These are phyloP conservation scores for Gisinianus flammeolus DNA, from an alignment of 2,888 invertebrate species.

Conservation along the genomic window DNA sequence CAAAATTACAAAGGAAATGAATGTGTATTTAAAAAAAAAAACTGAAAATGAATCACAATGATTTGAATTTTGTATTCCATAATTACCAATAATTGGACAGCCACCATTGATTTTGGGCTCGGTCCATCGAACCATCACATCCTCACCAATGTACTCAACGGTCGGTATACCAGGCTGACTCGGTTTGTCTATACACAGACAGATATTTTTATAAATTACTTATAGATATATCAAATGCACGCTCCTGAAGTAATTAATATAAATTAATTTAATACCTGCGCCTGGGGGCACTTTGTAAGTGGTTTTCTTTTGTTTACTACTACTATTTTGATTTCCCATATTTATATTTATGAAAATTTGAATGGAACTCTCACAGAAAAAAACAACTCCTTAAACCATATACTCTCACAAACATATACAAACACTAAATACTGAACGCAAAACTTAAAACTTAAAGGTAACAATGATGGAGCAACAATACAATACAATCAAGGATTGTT, in stretches of 20 bases:
- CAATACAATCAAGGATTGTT: neutral
- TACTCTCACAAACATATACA: too few species aligned
- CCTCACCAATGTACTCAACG: constrained; percentile 38
- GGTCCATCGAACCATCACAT: constrained; percentile 72
- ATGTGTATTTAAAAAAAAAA: neutral
- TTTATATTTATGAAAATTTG: neutral
- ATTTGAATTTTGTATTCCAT: neutral
- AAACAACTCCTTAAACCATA: too few species aligned
- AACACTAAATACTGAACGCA: neutral
- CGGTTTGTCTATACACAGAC: constrained; percentile 36
- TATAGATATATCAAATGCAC: neutral
- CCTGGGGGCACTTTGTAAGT: constrained; percentile 36
- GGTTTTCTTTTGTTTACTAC: constrained; percentile 13
- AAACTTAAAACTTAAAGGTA: too few species aligned
- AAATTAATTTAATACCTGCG: constrained; percentile 26
- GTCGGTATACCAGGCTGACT: constrained; percentile 28
- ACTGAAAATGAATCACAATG: too few species aligned
- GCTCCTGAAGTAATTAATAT: neutral
- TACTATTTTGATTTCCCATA: constrained; percentile 39
- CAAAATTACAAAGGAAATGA: neutral
- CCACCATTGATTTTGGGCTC: constrained; percentile 84
- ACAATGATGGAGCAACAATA: too few species aligned
- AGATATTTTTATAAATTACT: neutral
- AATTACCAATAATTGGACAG: constrained; percentile 72
- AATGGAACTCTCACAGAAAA: neutral